A percentile compares a stretch with the other conserved stretches of the same genome.
Conservation (phyloP, 2,888 invertebrate species). For the Stenoptilia bipunctidactyla region DNA sequence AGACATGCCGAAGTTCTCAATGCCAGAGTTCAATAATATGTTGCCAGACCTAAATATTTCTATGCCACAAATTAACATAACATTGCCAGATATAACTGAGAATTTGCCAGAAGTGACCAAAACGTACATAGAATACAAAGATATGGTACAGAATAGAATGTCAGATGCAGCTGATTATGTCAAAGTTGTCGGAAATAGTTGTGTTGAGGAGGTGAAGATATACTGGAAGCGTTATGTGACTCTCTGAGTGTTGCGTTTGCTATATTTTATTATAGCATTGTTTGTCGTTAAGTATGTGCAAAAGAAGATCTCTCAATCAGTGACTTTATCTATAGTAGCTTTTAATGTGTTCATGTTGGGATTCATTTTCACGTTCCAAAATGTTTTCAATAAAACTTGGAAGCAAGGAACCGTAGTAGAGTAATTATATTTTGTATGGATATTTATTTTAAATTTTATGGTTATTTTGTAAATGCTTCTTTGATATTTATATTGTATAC, state of each 20-base stretch:
- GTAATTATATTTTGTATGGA: no score
- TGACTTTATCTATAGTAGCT: no score
- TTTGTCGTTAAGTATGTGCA: no score
- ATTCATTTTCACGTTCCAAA: no score
- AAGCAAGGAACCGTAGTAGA: no score
- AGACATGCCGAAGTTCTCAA: slow-evolving; percentile 29
- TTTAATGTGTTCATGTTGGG: no score
- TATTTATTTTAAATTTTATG: no score
- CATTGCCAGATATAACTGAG: slow-evolving; percentile 35
- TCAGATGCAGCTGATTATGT: slow-evolving; percentile 64
- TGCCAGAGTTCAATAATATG: slow-evolving; percentile 27
- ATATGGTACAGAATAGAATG: slow-evolving; percentile 59
- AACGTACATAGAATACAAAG: slow-evolving; percentile 51
- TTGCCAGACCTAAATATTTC: slow-evolving; percentile 25
- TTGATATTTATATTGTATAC: no score
- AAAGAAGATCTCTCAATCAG: no score
- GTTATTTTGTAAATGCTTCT: no score
- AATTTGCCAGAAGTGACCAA: slow-evolving; percentile 47
- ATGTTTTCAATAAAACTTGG: no score
- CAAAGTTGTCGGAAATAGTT: slow-evolving; percentile 62
- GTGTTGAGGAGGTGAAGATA: slow-evolving; percentile 53
- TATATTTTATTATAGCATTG: no score
- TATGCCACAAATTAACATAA: slow-evolving; percentile 23
- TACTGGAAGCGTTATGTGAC: slow-evolving; percentile 50
- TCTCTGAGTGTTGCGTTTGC: slow-evolving; percentile 12